Evolutionary conservation across 2,888 invertebrate species (phyloP).

Genomic region (Zygothrica quintamaculata): DNA sequence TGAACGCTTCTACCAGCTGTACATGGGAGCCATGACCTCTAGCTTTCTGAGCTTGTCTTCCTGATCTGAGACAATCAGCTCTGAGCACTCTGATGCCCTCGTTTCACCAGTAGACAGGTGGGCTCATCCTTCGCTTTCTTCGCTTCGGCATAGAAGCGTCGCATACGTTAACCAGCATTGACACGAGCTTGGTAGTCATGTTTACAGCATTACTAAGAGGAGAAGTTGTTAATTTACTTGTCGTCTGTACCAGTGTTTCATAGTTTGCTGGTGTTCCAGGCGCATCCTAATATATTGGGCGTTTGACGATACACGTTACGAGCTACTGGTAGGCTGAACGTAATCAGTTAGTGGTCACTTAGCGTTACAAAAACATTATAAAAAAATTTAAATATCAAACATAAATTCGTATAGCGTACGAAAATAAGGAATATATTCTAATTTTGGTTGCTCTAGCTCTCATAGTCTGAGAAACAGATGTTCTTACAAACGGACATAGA

Average conservation of each 20-base stretch:
- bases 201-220: too few relatives aligned
- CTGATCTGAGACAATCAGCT: not conserved
- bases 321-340: too few relatives aligned
- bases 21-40: not conserved
- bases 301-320: too few relatives aligned
- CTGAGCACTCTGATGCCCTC: not conserved
- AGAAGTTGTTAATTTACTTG: not conserved
- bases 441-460: too few relatives aligned
- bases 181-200: not conserved
- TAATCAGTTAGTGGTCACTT: too few relatives aligned
- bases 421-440: too few relatives aligned
- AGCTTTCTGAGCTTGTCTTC: conserved; percentile 5
- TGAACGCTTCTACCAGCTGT: not conserved
- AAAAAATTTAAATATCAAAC: too few relatives aligned
- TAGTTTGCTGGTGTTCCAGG: not conserved
- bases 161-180: not conserved
- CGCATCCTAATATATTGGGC: not conserved
- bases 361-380: too few relatives aligned
- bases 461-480: too few relatives aligned
- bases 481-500: too few relatives aligned
- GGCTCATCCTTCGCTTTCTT: not conserved
- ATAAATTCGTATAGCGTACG: too few relatives aligned
- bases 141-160: not conserved
- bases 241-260: not conserved
- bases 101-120: conserved; percentile 8